Percentiles rank a stretch among this genome's conserved stretches.
Conservation (phyloP, 2,113 vertebrate species). For the Mesembrinibis cayennensis region DNA sequence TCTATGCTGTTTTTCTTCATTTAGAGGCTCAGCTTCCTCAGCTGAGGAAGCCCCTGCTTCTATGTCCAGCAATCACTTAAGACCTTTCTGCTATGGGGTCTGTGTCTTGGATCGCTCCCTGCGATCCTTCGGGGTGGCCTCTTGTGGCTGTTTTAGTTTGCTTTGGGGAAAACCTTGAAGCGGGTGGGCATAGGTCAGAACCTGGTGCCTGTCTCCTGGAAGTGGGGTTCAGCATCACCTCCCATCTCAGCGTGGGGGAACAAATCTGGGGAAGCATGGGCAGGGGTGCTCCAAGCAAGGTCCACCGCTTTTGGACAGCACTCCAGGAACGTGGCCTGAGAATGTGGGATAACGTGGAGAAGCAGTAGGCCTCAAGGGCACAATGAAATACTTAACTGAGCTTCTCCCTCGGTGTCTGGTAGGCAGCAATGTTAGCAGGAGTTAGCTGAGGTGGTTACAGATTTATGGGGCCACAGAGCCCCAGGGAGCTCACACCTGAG, state of each 20-base stretch:
- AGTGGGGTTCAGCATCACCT: not conserved
- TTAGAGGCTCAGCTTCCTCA: not conserved
- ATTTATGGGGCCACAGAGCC: not conserved
- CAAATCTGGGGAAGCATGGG: not conserved
- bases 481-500: not conserved
- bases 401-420: not conserved
- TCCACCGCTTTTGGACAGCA: not conserved
- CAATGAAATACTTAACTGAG: not conserved
- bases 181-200: not conserved
- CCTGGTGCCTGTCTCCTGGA: not conserved
- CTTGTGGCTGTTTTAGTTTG: not conserved
- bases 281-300: not conserved
- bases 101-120: not conserved
- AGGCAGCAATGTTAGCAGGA: not conserved
- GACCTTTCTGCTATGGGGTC: not conserved
- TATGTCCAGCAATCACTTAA: not conserved
- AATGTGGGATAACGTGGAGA: not conserved
- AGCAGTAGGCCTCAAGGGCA: not conserved
- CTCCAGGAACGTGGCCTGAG: not conserved
- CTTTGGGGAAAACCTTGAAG: not conserved
- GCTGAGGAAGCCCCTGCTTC: not conserved
- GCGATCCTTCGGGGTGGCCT: not conserved
- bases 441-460: not conserved
- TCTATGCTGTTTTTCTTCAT: not conserved
- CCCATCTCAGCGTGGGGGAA: accelerated